These are phyloP conservation scores for Sapayoa aenigma DNA, from an alignment of 2,113 vertebrate species.

Conservation along the genomic window DNA sequence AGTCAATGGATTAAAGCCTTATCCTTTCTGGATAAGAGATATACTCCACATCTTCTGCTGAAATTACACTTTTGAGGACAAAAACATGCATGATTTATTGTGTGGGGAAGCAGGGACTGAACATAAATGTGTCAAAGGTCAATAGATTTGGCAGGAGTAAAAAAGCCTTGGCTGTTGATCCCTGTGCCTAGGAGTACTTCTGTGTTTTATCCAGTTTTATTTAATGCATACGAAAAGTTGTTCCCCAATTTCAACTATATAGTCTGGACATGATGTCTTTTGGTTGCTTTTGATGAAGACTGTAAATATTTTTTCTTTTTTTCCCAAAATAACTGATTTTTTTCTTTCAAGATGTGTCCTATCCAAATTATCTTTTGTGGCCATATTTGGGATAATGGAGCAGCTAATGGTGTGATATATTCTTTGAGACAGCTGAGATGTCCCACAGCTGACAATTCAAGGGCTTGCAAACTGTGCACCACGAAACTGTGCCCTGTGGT, in stretches of 20 bases:
- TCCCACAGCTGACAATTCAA: not conserved
- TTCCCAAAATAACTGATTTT: not conserved
- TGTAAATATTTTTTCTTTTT: not conserved
- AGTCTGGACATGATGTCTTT: not conserved
- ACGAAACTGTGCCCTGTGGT: not conserved
- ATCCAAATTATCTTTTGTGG: not conserved
- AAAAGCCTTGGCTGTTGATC: not conserved
- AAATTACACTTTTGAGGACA: not conserved
- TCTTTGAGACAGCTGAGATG: not conserved
- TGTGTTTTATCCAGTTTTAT: not conserved
- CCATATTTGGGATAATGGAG: not conserved
- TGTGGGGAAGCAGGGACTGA: not conserved
- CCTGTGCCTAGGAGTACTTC: not conserved
- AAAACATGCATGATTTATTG: not conserved
- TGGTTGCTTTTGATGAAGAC: not conserved
- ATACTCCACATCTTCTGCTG: not conserved
- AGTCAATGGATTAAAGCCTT: not conserved
- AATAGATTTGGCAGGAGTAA: not conserved
- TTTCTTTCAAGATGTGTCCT: not conserved
- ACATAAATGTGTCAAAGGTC: not conserved
- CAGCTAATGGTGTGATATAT: not conserved
- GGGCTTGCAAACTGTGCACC: not conserved
- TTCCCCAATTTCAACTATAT: not conserved
- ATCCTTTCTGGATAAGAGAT: not conserved
- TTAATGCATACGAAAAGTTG: not conserved